phyloP scores from a whole-genome alignment of 2,888 invertebrate species.

The Drosophila neotestacea region DNA sequence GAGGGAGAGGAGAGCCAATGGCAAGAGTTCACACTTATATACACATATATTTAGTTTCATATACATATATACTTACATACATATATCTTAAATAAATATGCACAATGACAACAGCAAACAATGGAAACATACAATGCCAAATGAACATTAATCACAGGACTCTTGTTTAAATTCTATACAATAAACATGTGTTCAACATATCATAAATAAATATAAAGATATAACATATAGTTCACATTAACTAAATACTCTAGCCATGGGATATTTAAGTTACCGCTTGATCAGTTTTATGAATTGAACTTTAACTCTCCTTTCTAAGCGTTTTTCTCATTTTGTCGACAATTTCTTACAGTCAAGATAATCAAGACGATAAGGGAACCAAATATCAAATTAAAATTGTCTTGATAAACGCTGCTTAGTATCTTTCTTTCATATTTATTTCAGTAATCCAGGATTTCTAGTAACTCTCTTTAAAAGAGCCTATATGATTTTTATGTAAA shows the following conservation, averaged over 20 bases:
- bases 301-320: too few species aligned
- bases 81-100: conserved; percentile 34
- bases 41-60: neutral
- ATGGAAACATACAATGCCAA: conserved; percentile 58
- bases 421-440: too few species aligned
- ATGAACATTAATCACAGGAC: conserved; percentile 53
- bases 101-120: conserved; percentile 70
- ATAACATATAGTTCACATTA: conserved; percentile 2
- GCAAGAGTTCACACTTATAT: neutral
- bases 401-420: too few species aligned
- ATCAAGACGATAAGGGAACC: too few species aligned
- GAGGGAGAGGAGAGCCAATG: neutral
- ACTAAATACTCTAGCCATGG: neutral
- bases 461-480: too few species aligned
- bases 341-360: too few species aligned
- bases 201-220: conserved; percentile 14
- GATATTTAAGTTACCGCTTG: too few species aligned
- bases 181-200: conserved; percentile 28
- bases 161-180: conserved; percentile 32
- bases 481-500: too few species aligned
- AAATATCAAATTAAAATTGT: too few species aligned
- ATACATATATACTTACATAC: conserved; percentile 4
- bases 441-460: too few species aligned
- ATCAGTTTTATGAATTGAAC: too few species aligned
- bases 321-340: too few species aligned